phyloP scores from a whole-genome alignment of 2,888 invertebrate species.

The Artemia sinica region DNA sequence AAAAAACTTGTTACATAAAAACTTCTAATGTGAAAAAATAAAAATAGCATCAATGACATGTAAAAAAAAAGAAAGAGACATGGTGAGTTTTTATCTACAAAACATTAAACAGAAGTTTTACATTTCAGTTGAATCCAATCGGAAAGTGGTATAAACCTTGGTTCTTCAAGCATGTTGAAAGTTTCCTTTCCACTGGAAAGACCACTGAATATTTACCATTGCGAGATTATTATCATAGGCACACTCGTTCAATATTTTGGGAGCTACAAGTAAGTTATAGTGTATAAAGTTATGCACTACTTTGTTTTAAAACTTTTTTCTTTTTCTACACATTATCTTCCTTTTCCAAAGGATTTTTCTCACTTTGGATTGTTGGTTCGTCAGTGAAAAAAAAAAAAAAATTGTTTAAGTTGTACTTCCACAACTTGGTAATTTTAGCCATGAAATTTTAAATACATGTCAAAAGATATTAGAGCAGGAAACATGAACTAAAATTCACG shows the following conservation, averaged over 20 bases:
- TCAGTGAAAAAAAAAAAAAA: background rate
- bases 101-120: slow-evolving; percentile 14
- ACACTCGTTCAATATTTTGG: slow-evolving; percentile 64
- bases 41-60: too few relatives aligned
- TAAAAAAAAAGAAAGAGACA: background rate
- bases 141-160: slow-evolving; percentile 63
- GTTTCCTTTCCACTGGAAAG: slow-evolving; percentile 33
- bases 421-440: too few relatives aligned
- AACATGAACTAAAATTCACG: too few relatives aligned
- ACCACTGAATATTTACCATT: slow-evolving; percentile 52
- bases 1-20: background rate
- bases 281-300: too few relatives aligned
- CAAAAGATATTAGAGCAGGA: too few relatives aligned
- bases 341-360: background rate
- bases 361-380: background rate
- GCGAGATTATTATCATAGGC: slow-evolving; percentile 63
- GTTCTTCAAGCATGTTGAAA: slow-evolving; percentile 61
- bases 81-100: background rate
- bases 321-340: background rate
- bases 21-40: too few relatives aligned
- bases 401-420: background rate
- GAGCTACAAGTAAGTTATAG: slow-evolving; percentile 45
- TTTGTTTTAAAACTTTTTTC: background rate
- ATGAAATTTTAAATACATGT: too few relatives aligned
- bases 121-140: slow-evolving; percentile 46